Conservation (phyloP, 1,140 invertebrate genomes). For the Uloborus diversus region DNA sequence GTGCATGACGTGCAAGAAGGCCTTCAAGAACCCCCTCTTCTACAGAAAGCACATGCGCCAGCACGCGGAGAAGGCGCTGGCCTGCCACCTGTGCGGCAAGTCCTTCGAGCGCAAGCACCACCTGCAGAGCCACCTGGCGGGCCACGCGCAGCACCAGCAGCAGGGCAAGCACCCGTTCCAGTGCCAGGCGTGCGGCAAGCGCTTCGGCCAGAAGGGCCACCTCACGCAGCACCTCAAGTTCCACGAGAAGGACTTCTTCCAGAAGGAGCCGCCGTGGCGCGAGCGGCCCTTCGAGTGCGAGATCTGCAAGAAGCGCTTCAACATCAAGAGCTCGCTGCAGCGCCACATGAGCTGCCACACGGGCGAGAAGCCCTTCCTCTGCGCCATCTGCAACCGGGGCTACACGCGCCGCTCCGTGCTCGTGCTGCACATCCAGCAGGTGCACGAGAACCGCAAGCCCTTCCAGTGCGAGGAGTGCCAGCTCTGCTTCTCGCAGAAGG, state of each 20-base stretch:
- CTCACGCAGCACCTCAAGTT: constrained; percentile 19
- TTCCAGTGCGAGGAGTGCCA: constrained; percentile 42
- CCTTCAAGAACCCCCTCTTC: constrained; percentile 19
- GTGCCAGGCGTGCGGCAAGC: constrained; percentile 65
- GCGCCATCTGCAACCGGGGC: constrained; percentile 36
- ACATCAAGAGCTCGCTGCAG: constrained; percentile 31
- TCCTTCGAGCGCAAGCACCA: constrained; percentile 21
- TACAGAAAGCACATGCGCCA: constrained; percentile 22
- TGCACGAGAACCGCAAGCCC: constrained; percentile 40
- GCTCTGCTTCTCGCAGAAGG: constrained; percentile 46
- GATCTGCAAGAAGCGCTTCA: constrained; percentile 44
- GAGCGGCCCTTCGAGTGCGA: constrained; percentile 45
- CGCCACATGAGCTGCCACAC: constrained; percentile 48
- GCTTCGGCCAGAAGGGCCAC: constrained; percentile 33
- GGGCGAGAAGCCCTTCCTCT: constrained; percentile 48
- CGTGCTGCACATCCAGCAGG: constrained; percentile 39
- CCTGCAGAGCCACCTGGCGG: constrained; percentile 25
- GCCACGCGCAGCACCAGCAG: constrained; percentile 70
- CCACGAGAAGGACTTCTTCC: constrained; percentile 40
- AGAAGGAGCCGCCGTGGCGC: too few species aligned
- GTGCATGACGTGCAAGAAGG: constrained; percentile 40
- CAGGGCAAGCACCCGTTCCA: constrained; percentile 70
- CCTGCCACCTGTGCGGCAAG: constrained; percentile 45
- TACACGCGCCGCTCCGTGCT: constrained; percentile 34
- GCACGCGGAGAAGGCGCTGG: constrained; percentile 1